phyloP scores from a whole-genome alignment of 2,113 vertebrate species.

The Pelvicachromis taeniatus region DNA sequence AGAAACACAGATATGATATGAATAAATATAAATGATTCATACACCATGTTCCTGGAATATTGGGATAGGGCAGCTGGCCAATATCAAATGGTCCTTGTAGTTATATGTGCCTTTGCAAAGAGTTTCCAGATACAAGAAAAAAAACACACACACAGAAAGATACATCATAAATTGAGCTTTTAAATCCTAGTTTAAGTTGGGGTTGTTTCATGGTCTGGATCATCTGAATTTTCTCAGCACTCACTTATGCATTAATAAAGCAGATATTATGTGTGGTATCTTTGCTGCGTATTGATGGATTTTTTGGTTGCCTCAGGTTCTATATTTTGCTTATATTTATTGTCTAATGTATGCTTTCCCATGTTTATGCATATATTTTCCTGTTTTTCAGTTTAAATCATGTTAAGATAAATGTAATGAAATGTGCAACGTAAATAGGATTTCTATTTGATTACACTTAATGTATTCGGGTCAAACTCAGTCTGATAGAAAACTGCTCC shows the following conservation, averaged over 20 bases:
- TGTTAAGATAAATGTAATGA: neutral
- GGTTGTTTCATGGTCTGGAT: slow-evolving; percentile 15
- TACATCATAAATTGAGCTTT: neutral
- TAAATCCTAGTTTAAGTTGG: slow-evolving; percentile 43
- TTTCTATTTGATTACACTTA: neutral
- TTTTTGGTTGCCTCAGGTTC: neutral
- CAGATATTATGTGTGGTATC: neutral
- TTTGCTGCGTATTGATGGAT: neutral
- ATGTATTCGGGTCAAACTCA: neutral
- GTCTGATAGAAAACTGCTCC: slow-evolving; percentile 6
- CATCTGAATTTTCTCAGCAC: slow-evolving; percentile 19
- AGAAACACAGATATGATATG: slow-evolving; percentile 50
- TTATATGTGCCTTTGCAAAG: slow-evolving; percentile 32
- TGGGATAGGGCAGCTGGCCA: neutral
- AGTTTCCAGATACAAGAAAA: slow-evolving; percentile 16
- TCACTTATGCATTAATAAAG: slow-evolving; percentile 34
- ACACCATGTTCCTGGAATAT: slow-evolving; percentile 10
- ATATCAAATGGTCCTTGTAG: neutral
- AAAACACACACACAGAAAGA: neutral
- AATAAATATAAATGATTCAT: slow-evolving; percentile 64
- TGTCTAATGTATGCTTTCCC: neutral
- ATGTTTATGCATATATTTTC: neutral
- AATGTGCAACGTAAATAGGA: neutral
- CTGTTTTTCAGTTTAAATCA: neutral
- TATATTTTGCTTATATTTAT: neutral